Evolutionary conservation across 2,113 vertebrate species (phyloP).

Genomic region (Acrocephalus kingi): DNA sequence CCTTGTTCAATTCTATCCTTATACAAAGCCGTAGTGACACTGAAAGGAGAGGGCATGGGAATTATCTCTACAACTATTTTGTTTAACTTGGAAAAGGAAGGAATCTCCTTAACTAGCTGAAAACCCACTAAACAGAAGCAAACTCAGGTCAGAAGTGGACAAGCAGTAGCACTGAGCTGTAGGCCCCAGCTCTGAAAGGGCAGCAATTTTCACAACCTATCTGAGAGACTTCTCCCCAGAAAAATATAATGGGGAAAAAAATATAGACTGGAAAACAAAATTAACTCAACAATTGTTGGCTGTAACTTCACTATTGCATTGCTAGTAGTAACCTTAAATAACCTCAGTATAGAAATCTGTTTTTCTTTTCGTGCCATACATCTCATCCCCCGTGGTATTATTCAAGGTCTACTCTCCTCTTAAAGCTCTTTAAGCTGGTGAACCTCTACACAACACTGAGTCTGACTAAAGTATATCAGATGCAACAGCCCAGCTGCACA

Average conservation of each 20-base stretch:
- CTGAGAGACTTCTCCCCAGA: background rate
- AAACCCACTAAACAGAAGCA: background rate
- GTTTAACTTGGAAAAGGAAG: background rate
- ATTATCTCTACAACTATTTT: background rate
- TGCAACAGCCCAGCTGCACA: background rate
- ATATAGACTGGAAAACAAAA: background rate
- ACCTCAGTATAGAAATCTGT: background rate
- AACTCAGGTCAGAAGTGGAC: background rate
- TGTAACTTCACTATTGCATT: background rate
- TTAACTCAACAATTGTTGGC: background rate
- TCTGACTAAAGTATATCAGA: background rate
- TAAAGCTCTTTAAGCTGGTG: background rate
- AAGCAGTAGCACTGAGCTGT: background rate
- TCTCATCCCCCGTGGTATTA: background rate
- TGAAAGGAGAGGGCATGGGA: background rate
- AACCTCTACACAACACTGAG: background rate
- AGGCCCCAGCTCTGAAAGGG: background rate
- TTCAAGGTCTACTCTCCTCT: background rate
- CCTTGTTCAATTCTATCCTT: background rate
- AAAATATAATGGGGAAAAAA: background rate
- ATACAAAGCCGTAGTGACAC: background rate
- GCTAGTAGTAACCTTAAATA: background rate
- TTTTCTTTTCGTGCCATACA: background rate
- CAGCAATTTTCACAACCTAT: background rate
- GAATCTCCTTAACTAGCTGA: background rate